These are phyloP conservation scores for Pungitius pungitius DNA, from an alignment of 2,113 vertebrate genomes.

Conservation along the genomic window DNA sequence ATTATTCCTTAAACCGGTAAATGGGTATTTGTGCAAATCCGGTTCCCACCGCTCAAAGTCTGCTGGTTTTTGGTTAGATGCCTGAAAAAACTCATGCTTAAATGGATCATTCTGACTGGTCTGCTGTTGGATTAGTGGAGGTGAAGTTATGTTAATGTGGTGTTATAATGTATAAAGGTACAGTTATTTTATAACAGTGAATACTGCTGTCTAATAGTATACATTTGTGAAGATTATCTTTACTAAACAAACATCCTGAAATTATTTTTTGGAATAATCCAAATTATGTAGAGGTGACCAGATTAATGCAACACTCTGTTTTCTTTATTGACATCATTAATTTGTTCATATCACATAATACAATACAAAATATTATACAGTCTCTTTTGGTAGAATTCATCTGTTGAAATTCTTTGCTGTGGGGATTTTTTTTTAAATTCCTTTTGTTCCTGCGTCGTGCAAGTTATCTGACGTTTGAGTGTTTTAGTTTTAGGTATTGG, in stretches of 20 bases:
- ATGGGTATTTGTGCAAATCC: too few species aligned
- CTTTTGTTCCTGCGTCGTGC: neutral
- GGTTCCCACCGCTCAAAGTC: too few species aligned
- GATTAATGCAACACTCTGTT: neutral
- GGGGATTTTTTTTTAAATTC: neutral
- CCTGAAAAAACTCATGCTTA: too few species aligned
- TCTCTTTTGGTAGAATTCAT: too few species aligned
- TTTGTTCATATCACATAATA: neutral
- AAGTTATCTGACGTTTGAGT: neutral
- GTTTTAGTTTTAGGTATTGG: constrained; percentile 53
- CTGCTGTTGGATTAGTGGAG: neutral
- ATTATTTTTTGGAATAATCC: neutral
- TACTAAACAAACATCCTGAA: neutral
- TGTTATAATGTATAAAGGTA: neutral
- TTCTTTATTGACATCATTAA: neutral
- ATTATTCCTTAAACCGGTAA: too few species aligned
- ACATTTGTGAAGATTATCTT: neutral
- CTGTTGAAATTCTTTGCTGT: neutral
- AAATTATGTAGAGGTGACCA: neutral
- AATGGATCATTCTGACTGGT: neutral
- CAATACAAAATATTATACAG: too few species aligned
- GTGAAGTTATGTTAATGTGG: neutral
- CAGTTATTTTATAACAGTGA: neutral
- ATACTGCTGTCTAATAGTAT: neutral
- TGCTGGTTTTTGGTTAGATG: too few species aligned